Conservation (phyloP, 2,888 invertebrate species). For the Acanthococcus lagerstroemiae region DNA sequence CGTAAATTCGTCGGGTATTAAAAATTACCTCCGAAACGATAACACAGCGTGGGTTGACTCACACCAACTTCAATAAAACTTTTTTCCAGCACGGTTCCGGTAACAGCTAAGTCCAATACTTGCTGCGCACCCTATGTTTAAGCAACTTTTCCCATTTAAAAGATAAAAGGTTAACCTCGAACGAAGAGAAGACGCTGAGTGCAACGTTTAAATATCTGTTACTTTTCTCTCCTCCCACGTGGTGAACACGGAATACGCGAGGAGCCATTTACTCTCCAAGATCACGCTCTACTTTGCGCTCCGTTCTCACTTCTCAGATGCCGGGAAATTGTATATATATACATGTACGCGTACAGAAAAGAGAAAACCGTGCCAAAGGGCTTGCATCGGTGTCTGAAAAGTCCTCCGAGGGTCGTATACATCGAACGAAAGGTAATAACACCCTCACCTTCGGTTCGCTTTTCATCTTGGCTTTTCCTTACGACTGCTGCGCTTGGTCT, state of each 20-base stretch:
- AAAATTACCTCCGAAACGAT: background rate
- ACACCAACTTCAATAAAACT: too few relatives aligned
- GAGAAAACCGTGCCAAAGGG: conserved; percentile 24
- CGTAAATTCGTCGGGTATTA: background rate
- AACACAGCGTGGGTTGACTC: too few relatives aligned
- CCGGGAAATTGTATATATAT: conserved; percentile 8
- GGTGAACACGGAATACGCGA: conserved; percentile 4
- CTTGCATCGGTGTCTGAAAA: conserved; percentile 1
- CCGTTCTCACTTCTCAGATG: background rate
- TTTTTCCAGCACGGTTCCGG: too few relatives aligned
- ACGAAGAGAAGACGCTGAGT: background rate
- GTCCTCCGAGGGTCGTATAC: conserved; percentile 21
- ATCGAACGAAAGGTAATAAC: conserved; percentile 16
- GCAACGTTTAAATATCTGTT: conserved; percentile 17
- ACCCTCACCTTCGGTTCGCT: background rate
- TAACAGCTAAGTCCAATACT: background rate
- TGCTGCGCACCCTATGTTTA: background rate
- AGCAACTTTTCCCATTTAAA: background rate
- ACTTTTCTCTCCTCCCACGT: conserved; percentile 1
- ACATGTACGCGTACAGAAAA: too few relatives aligned
- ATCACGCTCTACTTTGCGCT: conserved; percentile 6
- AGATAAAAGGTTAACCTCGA: background rate
- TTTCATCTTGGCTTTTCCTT: background rate
- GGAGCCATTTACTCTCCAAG: conserved; percentile 6
- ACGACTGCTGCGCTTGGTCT: background rate